phyloP scores from a whole-genome alignment of 2,113 vertebrate species.

The Oncorhynchus mykiss region DNA sequence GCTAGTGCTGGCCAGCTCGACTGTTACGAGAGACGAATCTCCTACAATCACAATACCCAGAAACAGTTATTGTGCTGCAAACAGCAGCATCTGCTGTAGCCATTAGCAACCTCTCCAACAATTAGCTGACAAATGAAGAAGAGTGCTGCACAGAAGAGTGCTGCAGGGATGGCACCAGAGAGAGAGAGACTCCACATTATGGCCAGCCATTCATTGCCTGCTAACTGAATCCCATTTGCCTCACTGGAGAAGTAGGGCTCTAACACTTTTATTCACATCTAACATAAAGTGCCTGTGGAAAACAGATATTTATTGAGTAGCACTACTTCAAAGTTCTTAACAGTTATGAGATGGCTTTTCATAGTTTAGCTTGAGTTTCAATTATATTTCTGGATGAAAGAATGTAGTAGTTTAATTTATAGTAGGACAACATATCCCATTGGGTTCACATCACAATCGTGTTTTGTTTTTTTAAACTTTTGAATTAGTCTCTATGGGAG shows the following conservation, averaged over 20 bases:
- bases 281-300: no score
- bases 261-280: no score
- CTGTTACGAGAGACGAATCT: conserved; percentile 20
- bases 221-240: not conserved
- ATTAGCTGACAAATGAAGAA: not conserved
- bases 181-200: not conserved
- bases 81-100: not conserved
- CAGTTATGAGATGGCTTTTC: no score
- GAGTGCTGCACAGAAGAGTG: not conserved
- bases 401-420: no score
- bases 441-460: no score
- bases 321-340: no score
- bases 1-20: conserved; percentile 19
- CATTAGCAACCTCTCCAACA: not conserved
- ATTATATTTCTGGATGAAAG: no score
- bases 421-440: no score
- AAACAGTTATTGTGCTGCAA: conserved; percentile 11
- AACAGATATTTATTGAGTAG: no score
- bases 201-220: not conserved
- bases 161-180: not conserved
- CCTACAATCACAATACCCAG: conserved; percentile 25
- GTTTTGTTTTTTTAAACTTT: no score
- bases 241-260: not conserved
- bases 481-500: no score
- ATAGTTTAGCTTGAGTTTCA: no score